Percentiles rank a stretch among this genome's conserved stretches.
These are phyloP conservation scores for Ips typographus DNA, from an alignment of 1,140 invertebrate genomes.

Conservation along the genomic window DNA sequence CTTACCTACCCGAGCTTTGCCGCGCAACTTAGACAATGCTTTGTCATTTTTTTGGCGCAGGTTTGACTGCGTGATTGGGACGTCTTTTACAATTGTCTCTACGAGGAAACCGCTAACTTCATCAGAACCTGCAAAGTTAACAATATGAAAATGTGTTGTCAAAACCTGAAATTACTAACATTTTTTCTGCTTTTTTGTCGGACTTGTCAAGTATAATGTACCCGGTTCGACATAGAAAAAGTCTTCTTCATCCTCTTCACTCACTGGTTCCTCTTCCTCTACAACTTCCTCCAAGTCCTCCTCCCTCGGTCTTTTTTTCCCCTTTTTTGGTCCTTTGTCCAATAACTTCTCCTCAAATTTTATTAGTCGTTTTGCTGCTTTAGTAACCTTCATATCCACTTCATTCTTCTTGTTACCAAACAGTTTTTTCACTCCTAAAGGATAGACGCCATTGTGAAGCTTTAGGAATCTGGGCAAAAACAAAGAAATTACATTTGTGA, in stretches of 20 bases:
- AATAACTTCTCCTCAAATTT: slow-evolving; percentile 47
- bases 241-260: not conserved
- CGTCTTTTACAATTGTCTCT: too few species aligned
- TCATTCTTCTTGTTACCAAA: slow-evolving; percentile 38
- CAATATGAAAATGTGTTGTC: too few species aligned
- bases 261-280: slow-evolving; percentile 9
- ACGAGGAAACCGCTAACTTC: too few species aligned
- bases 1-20: slow-evolving; percentile 11
- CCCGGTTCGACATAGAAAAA: slow-evolving; percentile 3
- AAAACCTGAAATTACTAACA: too few species aligned
- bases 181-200: slow-evolving; percentile 1
- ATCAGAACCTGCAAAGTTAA: too few species aligned
- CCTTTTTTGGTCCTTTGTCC: slow-evolving; percentile 20
- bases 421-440: slow-evolving; percentile 61
- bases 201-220: not conserved
- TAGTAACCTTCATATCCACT: slow-evolving; percentile 41
- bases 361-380: slow-evolving; percentile 43
- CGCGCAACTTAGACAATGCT: not conserved
- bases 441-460: slow-evolving; percentile 61
- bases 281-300: slow-evolving; percentile 6
- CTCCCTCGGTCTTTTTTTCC: slow-evolving; percentile 15
- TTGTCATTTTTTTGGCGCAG: too few species aligned
- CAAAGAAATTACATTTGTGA: not conserved
- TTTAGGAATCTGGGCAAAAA: slow-evolving; percentile 55
- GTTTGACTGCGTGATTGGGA: too few species aligned